A percentile compares a stretch with the other conserved stretches of the same genome.
Evolutionary conservation across 2,113 vertebrate genomes (phyloP).

Genomic region (Boleophthalmus pectinirostris): DNA sequence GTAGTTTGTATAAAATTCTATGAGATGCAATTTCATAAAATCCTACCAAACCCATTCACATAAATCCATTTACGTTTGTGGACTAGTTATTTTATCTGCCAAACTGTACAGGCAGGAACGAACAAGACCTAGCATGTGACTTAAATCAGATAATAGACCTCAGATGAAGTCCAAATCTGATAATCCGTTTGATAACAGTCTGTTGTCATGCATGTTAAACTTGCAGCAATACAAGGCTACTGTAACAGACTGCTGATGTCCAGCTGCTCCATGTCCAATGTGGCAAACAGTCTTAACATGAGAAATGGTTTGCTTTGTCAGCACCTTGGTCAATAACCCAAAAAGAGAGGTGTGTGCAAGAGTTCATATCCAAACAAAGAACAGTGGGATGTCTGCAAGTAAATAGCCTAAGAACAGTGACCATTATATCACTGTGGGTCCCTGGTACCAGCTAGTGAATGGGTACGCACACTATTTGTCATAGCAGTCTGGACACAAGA

Average conservation of each 20-base stretch:
- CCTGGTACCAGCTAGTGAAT: background rate
- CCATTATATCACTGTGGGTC: no score
- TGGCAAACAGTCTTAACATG: no score
- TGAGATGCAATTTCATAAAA: no score
- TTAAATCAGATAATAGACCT: background rate
- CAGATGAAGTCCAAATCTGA: background rate
- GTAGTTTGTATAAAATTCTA: background rate
- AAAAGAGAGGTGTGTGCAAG: background rate
- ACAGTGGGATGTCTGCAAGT: no score
- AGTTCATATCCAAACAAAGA: background rate
- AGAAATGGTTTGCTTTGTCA: background rate
- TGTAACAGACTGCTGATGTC: background rate
- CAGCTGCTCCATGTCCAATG: background rate
- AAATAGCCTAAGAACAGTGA: no score
- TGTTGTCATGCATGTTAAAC: background rate
- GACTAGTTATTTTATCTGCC: background rate
- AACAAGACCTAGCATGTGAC: background rate
- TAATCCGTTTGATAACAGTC: background rate
- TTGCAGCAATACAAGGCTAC: background rate
- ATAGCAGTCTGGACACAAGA: background rate
- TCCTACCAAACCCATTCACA: no score
- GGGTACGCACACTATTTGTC: background rate
- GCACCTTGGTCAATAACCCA: constrained; percentile 2
- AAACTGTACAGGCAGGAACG: background rate
- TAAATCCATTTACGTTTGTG: background rate